Evolutionary conservation across 2,113 vertebrate species (phyloP), one percentile per base, ranked within the genome.

Genomic region (Syngnathus typhle): DNA sequence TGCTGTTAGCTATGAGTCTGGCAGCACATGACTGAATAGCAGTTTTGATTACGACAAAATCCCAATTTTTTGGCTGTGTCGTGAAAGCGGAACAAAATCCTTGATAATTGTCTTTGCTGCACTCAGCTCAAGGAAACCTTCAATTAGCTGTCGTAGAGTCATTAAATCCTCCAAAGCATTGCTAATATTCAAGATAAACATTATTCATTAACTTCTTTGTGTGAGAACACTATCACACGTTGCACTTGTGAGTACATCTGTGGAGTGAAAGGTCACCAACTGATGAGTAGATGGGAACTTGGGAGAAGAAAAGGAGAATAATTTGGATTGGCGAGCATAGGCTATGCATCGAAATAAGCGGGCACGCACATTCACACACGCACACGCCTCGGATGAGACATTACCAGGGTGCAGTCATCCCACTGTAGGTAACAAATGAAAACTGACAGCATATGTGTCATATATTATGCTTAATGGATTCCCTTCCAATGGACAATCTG

Each of bases 91-190:
- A 74, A 82, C 86, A 87, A 87, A 69, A 89, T 82, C 87, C 83
- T 91, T 92, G 93, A 93, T 93, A 92, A 93, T 93, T 90, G 89
- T 93, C 90, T 90, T 88, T 87, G 87, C 91, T 90, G 85, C 82
- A 77, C 88, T 91, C 85, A 88, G 84, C 86, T 86, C 90, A 79
- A 75, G 74, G 82, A 82, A 82, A 82, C 75, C 84, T 84, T 89
- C 87, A 90, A 85, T 91, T 88, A 89, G 81, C 80, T 84, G 79
- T 88, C 85, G 85, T 62, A 55, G 61, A 87, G 75, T 19, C 69
- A 82, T 68, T 21, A 55, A 85, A 84, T 79, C 80, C 85, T 86
- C 70, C 73, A 82, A 81, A 83, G 75, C 60, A 64, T 66, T 9
- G 41, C 66, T 58, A 64, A 84, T 79, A 73, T 78, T 71, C 60